Base-by-base conservation (phyloP, 2,113 vertebrate genomes). In the Rhinogobius similis region DNA sequence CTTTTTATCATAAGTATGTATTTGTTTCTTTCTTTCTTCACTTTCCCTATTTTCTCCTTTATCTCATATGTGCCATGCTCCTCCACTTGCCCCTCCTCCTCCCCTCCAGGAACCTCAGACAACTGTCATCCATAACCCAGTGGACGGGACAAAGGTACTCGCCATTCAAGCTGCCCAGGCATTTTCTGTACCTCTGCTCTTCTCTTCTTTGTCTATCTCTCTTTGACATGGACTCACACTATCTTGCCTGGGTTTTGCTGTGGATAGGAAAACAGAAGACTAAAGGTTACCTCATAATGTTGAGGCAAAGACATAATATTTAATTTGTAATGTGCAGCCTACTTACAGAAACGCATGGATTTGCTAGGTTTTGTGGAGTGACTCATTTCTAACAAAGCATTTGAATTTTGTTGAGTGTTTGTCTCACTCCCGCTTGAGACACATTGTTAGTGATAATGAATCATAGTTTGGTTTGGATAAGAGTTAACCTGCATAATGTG, bases 81-180 rank as follows among this genome's bases (percentile, higher is more conserved):
- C 64, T 79, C 73, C 65, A 48, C 65, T 64, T 65, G 29, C 61
- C 67, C 53, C 67, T 24, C 73, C 38, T 61, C 65, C 48, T 74
- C 39, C 68, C 52, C 76, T 88, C 72, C 84, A 93, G 92, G 91
- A 92, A 78, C 89, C 91, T 82, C 92, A 93, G 88, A 91, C 90
- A 82, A 92, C 92, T 65, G 91, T 93, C 87, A 93, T 93, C 89
- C 92, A 93, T 90, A 93, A 93, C 82, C 91, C 90, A 68, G 75
- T 86, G 86, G 90, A 92, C 74, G 52, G 91, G 84, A 90, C 86
- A 61, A 93, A 92, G 91, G 90, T 92, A 87, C 63, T 74, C 65
- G n/a, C 62, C 75, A 58, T 62, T 52, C 68, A 61, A 71, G 68
- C 68, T 29, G 48, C 75, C 76, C 77, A 58, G 58, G 64, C 50